Percentiles rank a stretch among this genome's conserved stretches.
Conservation (phyloP, 2,113 vertebrate genomes). For the Calyptomena viridis region DNA sequence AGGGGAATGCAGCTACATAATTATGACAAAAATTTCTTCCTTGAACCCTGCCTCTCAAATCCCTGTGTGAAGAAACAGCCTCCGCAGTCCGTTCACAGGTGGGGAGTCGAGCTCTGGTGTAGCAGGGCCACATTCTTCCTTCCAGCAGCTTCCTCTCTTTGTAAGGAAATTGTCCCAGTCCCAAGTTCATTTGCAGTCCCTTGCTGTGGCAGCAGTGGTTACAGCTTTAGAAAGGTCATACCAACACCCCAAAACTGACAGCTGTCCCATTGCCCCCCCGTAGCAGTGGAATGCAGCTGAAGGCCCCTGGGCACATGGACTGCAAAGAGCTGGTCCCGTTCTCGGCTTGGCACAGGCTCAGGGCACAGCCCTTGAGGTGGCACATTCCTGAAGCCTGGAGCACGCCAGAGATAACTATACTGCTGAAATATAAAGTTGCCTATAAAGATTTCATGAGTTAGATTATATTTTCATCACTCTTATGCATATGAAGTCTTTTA, state of each 20-base stretch:
- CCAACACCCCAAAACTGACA: background rate
- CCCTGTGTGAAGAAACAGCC: background rate
- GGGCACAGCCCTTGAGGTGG: background rate
- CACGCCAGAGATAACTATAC: background rate
- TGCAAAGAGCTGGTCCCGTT: fast-evolving
- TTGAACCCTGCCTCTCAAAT: background rate
- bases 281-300: fast-evolving
- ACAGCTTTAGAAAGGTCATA: background rate
- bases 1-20: background rate
- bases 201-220: background rate
- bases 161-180: background rate
- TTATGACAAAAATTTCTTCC: background rate
- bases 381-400: background rate
- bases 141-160: background rate
- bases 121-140: background rate
- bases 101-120: fast-evolving
- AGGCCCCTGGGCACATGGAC: background rate
- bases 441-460: slow-evolving; percentile 68
- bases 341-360: fast-evolving
- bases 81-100: fast-evolving
- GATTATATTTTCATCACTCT: slow-evolving; percentile 75
- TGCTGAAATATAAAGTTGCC: slow-evolving; percentile 31
- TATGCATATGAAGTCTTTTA: slow-evolving; percentile 69
- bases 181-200: fast-evolving
- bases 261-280: background rate